Evolutionary conservation across 2,113 vertebrate genomes (phyloP).

Genomic region (Tupaia chinensis): DNA sequence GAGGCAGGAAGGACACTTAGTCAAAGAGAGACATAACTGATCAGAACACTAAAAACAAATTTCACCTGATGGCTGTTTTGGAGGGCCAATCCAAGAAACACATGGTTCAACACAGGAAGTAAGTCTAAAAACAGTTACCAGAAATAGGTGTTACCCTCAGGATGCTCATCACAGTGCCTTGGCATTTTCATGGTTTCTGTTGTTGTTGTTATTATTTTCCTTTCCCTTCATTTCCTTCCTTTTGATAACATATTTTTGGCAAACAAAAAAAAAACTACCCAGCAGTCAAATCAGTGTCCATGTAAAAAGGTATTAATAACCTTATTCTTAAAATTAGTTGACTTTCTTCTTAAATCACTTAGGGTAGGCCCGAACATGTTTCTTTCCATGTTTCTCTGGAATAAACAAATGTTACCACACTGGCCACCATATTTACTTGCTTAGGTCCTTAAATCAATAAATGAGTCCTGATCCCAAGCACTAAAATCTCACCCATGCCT

Average conservation of each 20-base stretch:
- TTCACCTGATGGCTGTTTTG: not conserved
- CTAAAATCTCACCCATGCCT: not conserved
- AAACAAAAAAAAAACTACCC: not conserved
- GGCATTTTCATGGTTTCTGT: not conserved
- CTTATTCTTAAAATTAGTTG: not conserved
- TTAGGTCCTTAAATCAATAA: not conserved
- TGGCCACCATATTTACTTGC: not conserved
- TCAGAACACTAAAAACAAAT: not conserved
- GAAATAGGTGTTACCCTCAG: not conserved
- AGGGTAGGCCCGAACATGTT: not conserved
- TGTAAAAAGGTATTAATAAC: not conserved
- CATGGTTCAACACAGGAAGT: not conserved
- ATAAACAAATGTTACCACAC: accelerated
- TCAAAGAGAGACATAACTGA: not conserved
- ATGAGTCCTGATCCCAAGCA: not conserved
- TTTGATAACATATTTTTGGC: not conserved
- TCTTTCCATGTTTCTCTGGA: not conserved
- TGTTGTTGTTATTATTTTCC: not conserved
- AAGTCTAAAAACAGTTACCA: not conserved
- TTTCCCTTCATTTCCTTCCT: not conserved
- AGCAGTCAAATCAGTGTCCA: not conserved
- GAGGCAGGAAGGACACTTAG: not conserved
- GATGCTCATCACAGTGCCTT: too few relatives aligned
- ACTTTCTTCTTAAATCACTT: not conserved
- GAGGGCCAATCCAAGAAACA: not conserved